Percentiles rank a stretch among this genome's conserved stretches.
phyloP scores from a whole-genome alignment of 2,113 vertebrate species.

The Macroglossus sobrinus region DNA sequence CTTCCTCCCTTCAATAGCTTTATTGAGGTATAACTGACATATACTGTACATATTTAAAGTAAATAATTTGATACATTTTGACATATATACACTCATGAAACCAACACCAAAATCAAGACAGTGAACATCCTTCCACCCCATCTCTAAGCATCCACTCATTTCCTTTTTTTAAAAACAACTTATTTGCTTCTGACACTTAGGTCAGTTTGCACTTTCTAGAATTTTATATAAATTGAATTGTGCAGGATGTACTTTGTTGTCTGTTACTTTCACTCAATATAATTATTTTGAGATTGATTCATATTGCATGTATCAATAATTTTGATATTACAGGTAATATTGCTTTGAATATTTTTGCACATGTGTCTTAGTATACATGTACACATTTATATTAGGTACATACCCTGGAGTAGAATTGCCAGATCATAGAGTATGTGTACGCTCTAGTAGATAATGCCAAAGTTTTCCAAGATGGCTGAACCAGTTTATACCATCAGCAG shows the following conservation, averaged over 20 bases:
- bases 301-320: background rate
- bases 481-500: background rate
- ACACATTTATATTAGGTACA: background rate
- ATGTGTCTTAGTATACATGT: background rate
- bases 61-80: background rate
- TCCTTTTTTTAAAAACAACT: background rate
- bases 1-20: background rate
- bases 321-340: background rate
- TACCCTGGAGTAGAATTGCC: background rate
- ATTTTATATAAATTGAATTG: background rate
- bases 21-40: background rate
- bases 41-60: background rate
- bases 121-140: background rate
- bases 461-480: background rate
- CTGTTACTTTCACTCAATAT: background rate
- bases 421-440: background rate
- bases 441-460: background rate
- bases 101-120: background rate
- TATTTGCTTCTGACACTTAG: background rate
- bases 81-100: background rate
- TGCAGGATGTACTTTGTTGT: background rate
- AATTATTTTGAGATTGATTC: conserved; percentile 1
- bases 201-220: background rate
- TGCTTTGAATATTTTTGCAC: background rate
- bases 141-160: background rate